Conservation (phyloP, 2,797 vertebrate species). For the Eulemur mongoz region DNA sequence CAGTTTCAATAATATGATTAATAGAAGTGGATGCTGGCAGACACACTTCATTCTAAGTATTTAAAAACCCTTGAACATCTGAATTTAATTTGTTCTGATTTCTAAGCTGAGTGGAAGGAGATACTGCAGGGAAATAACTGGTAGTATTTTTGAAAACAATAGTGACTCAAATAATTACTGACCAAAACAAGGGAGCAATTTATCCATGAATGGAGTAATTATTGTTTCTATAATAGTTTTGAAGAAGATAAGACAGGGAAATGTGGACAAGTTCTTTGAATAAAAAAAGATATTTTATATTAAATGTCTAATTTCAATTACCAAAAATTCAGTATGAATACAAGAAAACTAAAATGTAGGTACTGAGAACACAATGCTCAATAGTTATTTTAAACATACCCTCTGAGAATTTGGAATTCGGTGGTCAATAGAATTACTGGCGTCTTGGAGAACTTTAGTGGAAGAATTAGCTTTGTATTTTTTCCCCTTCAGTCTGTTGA, state of each 20-base stretch:
- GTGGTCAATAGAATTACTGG: constrained; percentile 93
- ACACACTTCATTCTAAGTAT: background rate
- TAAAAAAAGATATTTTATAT: background rate
- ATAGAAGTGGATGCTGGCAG: background rate
- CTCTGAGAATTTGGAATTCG: constrained; percentile 87
- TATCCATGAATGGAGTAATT: background rate
- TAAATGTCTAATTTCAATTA: background rate
- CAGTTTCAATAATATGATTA: background rate
- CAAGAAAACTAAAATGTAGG: background rate
- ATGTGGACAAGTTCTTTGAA: background rate
- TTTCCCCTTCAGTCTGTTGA: constrained; percentile 94
- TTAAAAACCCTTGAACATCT: constrained; percentile 2
- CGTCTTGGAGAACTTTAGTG: constrained; percentile 94
- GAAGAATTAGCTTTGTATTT: constrained; percentile 91
- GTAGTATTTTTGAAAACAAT: background rate
- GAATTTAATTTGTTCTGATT: constrained; percentile 14
- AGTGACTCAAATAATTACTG: constrained; percentile 3
- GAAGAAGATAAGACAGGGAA: background rate
- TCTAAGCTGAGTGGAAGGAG: background rate
- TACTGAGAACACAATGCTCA: background rate
- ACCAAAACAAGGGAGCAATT: background rate
- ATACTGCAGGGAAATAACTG: background rate
- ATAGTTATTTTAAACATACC: constrained; percentile 83
- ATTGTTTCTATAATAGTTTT: background rate
- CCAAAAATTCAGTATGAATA: background rate